phyloP scores from a whole-genome alignment of 2,797 vertebrate genomes.

The Enteromius viviparus region DNA sequence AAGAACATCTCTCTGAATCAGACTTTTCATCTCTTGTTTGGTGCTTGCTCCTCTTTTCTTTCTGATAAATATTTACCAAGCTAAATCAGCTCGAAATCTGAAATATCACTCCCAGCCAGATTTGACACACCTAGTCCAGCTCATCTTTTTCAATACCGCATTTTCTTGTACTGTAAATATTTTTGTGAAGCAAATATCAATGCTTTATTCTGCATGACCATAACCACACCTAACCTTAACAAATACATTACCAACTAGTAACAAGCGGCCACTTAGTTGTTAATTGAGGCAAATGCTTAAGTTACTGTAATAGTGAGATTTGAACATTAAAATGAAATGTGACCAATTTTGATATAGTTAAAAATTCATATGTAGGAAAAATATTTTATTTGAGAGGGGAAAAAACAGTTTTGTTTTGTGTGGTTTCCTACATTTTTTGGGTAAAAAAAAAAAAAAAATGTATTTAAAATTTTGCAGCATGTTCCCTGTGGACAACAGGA shows the following conservation, averaged over 20 bases:
- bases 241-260: background rate
- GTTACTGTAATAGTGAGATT: background rate
- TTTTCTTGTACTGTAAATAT: no score
- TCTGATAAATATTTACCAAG: constrained; percentile 12
- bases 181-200: background rate
- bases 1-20: constrained; percentile 34
- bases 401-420: no score
- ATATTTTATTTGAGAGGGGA: background rate
- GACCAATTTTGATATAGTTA: background rate
- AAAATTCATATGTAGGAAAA: background rate
- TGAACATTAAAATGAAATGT: background rate
- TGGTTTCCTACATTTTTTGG: background rate
- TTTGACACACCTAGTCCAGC: background rate
- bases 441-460: background rate
- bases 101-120: background rate
- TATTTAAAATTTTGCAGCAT: background rate
- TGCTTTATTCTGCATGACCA: background rate
- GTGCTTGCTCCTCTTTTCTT: background rate
- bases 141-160: background rate
- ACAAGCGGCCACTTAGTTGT: background rate
- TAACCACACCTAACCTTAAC: background rate
- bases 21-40: constrained; percentile 10
- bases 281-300: no score
- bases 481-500: background rate
- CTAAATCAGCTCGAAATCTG: background rate